Evolutionary conservation across 2,113 vertebrate species (phyloP), one percentile per base, ranked within the genome.

Genomic region (Pampusana beccarii): DNA sequence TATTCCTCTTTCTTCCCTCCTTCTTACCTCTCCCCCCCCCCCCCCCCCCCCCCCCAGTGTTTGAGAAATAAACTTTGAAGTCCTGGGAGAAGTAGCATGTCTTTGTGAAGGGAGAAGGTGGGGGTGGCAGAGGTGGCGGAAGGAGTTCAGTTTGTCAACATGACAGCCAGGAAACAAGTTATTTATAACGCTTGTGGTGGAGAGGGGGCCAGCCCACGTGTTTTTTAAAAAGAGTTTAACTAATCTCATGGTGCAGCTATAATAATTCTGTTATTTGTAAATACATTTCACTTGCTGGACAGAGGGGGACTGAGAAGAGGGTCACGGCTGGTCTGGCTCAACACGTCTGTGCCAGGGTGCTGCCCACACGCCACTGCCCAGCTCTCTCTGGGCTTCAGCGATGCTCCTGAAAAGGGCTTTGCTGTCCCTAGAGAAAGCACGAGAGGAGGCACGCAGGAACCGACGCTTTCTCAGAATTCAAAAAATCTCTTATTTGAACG

Each of bases 111-210:
- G 85, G 82, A 94, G 95, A 93, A 93, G 24, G 51, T 74, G 93
- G 71, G 88, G 88, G 95, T 69, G 93, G 95, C 3, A 2, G 93
- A 87, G 95, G 94, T 81, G 83, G 95, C 72, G 60, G 94, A 94
- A 96, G 93, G 71, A 92, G 93, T 86, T 94, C 56, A 93, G 85
- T 97, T 97, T 96, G 95, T 96, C 95, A 97, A 96, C 93, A 96
- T 1, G 21, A 46, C 75, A 93, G 75, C 81, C 95, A 96, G 95
- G 93, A 96, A 96, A 28, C 86, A 44, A 61, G 90, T 60, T 97
- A 96, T 95, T 86, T 78, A 88, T 94, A 91, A 86, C 24, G 1
- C 28, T 84, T 90, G 92, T 86, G 95, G 90, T 74, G 54, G 57
- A 96, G 90, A 94, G 61, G 75, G 95, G 86, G 67, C 46, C 93